A percentile compares a stretch with the other conserved stretches of the same genome.
Evolutionary conservation across 2,888 invertebrate genomes (phyloP).

Genomic region (Diabrotica balteata): DNA sequence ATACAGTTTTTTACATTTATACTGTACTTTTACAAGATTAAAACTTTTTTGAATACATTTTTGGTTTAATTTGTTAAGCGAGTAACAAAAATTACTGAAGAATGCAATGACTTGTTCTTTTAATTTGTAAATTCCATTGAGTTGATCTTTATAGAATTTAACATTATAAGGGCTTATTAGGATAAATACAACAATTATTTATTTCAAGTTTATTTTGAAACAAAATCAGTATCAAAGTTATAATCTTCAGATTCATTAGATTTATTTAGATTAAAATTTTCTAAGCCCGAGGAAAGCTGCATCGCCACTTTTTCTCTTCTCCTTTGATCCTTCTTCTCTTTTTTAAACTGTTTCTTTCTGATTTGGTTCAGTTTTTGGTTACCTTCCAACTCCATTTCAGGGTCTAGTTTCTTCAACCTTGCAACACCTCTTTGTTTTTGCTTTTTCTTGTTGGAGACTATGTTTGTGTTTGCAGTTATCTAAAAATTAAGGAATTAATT

Average conservation of each 20-base stretch:
- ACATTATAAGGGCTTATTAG: no score
- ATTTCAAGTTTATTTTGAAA: constrained; percentile 24
- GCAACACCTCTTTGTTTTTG: constrained; percentile 51
- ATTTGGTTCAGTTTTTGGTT: constrained; percentile 69
- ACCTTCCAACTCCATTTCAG: constrained; percentile 74
- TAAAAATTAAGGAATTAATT: constrained; percentile 37
- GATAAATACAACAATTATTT: no score
- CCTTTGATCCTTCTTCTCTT: constrained; percentile 67
- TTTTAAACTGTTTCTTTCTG: constrained; percentile 71
- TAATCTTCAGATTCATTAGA: constrained; percentile 63
- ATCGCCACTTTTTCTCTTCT: constrained; percentile 70
- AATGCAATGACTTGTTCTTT: no score
- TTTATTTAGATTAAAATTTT: constrained; percentile 62
- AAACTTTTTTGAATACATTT: not conserved
- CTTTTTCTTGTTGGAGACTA: constrained; percentile 41
- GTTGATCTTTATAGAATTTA: no score
- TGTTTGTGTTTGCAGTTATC: constrained; percentile 49
- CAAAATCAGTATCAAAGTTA: constrained; percentile 69
- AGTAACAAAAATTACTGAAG: no score
- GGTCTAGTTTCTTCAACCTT: constrained; percentile 62
- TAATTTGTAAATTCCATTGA: no score
- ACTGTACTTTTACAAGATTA: not conserved
- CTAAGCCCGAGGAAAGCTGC: constrained; percentile 70
- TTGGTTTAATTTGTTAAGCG: no score
- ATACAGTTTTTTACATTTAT: constrained; percentile 6